These are phyloP conservation scores for Steatornis caripensis DNA, from an alignment of 2,113 vertebrate species.

Conservation along the genomic window DNA sequence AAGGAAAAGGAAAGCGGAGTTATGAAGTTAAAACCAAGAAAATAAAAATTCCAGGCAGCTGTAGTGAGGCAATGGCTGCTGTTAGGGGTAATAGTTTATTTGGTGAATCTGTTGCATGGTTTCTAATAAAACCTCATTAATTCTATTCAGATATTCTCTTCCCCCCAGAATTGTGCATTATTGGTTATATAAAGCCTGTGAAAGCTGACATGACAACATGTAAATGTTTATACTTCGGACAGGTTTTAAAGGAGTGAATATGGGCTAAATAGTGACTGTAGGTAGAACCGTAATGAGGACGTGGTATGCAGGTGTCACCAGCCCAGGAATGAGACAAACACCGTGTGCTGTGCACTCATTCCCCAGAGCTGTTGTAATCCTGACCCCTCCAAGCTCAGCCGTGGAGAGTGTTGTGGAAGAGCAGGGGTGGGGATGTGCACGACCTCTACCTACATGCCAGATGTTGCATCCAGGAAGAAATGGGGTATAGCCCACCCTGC, in stretches of 20 bases:
- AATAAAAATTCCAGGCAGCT: slow-evolving; percentile 48
- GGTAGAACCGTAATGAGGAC: background rate
- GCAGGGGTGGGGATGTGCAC: accelerated
- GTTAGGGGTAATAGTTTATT: background rate
- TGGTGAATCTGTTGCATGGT: background rate
- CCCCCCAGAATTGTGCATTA: background rate
- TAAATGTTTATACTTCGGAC: background rate
- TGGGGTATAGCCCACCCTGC: background rate
- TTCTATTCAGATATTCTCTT: background rate
- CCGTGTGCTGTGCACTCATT: background rate
- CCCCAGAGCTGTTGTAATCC: background rate
- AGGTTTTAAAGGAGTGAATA: background rate
- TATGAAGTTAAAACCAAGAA: slow-evolving; percentile 44
- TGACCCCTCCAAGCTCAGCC: accelerated
- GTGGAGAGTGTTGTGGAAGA: accelerated
- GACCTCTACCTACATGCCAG: accelerated
- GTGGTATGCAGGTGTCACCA: background rate
- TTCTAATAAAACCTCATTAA: background rate
- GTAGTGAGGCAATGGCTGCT: background rate
- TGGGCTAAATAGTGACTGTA: background rate
- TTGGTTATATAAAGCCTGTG: background rate
- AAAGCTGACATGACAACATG: background rate
- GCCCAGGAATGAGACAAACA: background rate
- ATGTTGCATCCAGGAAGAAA: background rate
- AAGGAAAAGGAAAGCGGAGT: slow-evolving; percentile 37